A percentile compares a stretch with the other conserved stretches of the same genome.
Evolutionary conservation across 1,140 invertebrate species (phyloP).

Genomic region (Ganaspis sp.): DNA sequence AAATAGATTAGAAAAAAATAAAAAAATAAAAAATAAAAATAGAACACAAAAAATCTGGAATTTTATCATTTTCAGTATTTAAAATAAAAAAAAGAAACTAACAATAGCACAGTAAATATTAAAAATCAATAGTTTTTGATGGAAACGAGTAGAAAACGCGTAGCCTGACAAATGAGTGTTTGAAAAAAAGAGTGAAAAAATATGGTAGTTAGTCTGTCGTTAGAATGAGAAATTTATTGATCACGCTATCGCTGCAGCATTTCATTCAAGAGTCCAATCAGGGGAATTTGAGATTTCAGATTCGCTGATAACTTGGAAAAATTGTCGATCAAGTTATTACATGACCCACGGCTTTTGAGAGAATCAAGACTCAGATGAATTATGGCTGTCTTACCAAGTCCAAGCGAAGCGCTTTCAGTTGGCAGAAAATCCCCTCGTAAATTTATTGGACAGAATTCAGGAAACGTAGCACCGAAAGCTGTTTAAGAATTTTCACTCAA

Average conservation of each 20-base stretch:
- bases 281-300: not conserved
- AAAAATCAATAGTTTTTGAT: no score
- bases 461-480: not conserved
- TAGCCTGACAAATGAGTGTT: no score
- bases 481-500: no score
- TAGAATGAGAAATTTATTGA: not conserved
- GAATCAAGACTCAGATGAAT: conserved; percentile 20
- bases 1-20: no score
- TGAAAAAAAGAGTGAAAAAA: not conserved
- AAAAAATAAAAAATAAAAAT: no score
- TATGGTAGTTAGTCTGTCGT: not conserved
- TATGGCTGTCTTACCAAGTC: conserved; percentile 27
- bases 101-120: no score
- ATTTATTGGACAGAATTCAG: not conserved
- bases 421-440: not conserved
- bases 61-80: no score
- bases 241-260: not conserved
- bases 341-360: not conserved
- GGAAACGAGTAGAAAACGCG: no score
- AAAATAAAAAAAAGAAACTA: no score
- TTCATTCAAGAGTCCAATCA: not conserved
- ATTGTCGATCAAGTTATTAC: conserved; percentile 1
- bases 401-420: not conserved
- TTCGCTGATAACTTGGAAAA: not conserved
- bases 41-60: no score